Base-by-base conservation (phyloP, 2,797 vertebrate genomes). In the Allobates femoralis region DNA sequence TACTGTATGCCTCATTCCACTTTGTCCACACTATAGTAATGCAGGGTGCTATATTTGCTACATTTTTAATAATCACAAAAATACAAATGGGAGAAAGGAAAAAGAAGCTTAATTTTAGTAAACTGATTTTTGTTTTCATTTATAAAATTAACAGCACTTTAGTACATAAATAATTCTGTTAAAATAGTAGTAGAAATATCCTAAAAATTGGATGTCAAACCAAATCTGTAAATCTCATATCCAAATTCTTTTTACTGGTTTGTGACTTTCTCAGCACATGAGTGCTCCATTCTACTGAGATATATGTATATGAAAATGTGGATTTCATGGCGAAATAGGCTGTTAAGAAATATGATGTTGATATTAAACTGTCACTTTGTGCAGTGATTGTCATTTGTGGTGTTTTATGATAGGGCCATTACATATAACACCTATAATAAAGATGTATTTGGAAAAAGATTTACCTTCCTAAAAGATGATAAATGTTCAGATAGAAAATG, bases 351-450 rank as follows among this genome's bases (percentile, higher is more conserved):
- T 80, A 83, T 84, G 67, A 84, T 87, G 86, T 87, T 87, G 81
- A 87, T 87, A 80, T 87, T 84, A 84, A 84, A 80, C 86, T 87
- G 81, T 75, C 76, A 84, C 62, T 74, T 84, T 87, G 76, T 87
- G 81, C 62, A 64, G 62, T 80, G 86, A 87, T 80, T 87, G 81
- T 66, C 86, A 84, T 34, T 80, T 84, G 76, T 64, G 58, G 46
- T 67, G 56, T 80, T 87, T 87, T 83, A 82, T 87, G 75, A 79
- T 84, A 84, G 86, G 66, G 30, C 66, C 67, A 79, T 87, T 87
- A 83, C 53, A 83, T 60, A 51, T 84, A 87, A 79, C 64, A 84
- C 37, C 86, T 79, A 53, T 86, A 79, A 87, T 87, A 83, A 83
- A 87, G 56, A 83, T 84, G 55, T 87, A 79, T 87, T 83, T 74